Percentiles rank a stretch among this genome's conserved stretches.
These are phyloP conservation scores for Proisotoma minuta DNA, from an alignment of 2,888 invertebrate genomes.

Conservation along the genomic window DNA sequence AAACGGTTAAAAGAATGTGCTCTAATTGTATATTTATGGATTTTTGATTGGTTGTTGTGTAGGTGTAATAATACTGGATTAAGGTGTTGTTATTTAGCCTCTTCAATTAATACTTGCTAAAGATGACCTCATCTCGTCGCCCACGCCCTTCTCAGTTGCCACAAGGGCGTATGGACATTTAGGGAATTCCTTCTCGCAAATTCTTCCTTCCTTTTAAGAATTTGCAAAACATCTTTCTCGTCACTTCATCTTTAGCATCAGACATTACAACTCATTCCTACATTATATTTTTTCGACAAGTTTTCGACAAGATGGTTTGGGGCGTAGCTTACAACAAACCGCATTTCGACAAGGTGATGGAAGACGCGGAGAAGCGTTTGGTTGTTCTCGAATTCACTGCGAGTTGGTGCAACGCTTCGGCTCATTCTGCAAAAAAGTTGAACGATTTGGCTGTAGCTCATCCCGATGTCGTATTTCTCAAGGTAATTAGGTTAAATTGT, in stretches of 20 bases:
- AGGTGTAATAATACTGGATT: too few relatives aligned
- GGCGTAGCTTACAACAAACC: slow-evolving; percentile 31
- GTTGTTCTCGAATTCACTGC: slow-evolving; percentile 34
- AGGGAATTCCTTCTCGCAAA: neutral
- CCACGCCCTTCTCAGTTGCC: neutral
- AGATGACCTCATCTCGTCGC: neutral
- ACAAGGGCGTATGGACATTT: neutral
- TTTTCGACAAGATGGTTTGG: slow-evolving; percentile 28
- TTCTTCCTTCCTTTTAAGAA: slow-evolving; percentile 11
- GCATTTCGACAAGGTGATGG: slow-evolving; percentile 31
- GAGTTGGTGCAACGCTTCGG: slow-evolving; percentile 33
- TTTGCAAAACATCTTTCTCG: neutral
- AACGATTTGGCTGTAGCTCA: slow-evolving; percentile 27
- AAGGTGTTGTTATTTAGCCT: too few relatives aligned
- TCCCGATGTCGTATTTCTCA: slow-evolving; percentile 18
- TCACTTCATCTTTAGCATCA: neutral
- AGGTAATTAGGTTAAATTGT: neutral
- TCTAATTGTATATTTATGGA: too few relatives aligned
- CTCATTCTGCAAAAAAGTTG: slow-evolving; percentile 24
- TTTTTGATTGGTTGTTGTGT: too few relatives aligned
- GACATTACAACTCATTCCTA: too few relatives aligned
- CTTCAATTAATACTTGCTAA: neutral
- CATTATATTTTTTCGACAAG: too few relatives aligned
- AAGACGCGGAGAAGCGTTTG: slow-evolving; percentile 24
- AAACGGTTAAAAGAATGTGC: too few relatives aligned